These are phyloP conservation scores for Epistrophe grossulariae DNA, from an alignment of 2,888 invertebrate genomes.

Conservation along the genomic window DNA sequence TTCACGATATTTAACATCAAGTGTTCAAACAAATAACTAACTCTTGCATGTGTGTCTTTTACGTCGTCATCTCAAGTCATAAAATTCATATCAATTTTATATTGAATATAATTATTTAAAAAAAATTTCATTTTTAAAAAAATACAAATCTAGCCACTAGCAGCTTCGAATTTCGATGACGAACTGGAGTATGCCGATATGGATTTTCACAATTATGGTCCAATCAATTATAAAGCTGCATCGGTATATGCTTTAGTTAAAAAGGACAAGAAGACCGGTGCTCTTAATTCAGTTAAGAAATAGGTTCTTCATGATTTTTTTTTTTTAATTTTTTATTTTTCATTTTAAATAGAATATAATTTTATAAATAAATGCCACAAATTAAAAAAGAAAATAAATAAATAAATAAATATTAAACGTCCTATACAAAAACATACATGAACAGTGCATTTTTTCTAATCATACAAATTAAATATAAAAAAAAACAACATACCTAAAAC, in stretches of 20 bases:
- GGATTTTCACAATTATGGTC: slow-evolving; percentile 94
- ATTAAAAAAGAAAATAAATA: slow-evolving; percentile 21
- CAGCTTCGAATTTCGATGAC: slow-evolving; percentile 86
- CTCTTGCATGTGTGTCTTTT: neutral
- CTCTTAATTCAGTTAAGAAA: slow-evolving; percentile 80
- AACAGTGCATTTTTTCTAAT: slow-evolving; percentile 55
- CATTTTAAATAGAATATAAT: neutral
- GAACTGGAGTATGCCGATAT: slow-evolving; percentile 96
- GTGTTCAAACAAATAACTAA: neutral
- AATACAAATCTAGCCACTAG: slow-evolving; percentile 88
- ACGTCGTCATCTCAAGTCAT: neutral
- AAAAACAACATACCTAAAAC: neutral
- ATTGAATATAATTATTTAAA: neutral
- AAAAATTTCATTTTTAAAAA: neutral
- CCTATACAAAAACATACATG: slow-evolving; percentile 39
- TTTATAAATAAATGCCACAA: slow-evolving; percentile 28
- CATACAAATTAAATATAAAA: slow-evolving; percentile 35
- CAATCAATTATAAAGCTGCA: slow-evolving; percentile 95
- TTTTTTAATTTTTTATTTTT: slow-evolving; percentile 12
- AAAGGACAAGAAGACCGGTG: slow-evolving; percentile 84
- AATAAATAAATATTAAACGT: slow-evolving; percentile 26
- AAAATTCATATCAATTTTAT: neutral
- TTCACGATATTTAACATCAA: neutral
- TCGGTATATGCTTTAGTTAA: slow-evolving; percentile 92
- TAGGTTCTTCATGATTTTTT: slow-evolving; percentile 47